Conservation (phyloP, 2,113 vertebrate species). For the Pygoscelis antarcticus region DNA sequence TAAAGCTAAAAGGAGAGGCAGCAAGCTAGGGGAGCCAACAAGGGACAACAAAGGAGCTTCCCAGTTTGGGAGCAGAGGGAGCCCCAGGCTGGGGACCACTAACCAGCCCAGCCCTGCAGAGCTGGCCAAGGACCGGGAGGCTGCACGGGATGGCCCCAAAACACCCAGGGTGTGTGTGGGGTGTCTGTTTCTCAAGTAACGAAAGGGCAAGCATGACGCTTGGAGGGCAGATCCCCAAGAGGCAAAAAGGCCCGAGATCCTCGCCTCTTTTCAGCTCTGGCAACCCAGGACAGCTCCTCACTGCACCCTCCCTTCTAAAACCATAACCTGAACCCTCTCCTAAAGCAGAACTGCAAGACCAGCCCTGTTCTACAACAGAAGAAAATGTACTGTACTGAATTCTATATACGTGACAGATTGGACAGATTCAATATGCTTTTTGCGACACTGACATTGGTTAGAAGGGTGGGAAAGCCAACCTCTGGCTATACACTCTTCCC, state of each 20-base stretch:
- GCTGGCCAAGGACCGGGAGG: background rate
- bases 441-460: background rate
- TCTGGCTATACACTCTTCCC: background rate
- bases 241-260: fast-evolving
- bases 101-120: background rate
- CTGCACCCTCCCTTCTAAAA: fast-evolving
- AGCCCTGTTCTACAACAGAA: background rate
- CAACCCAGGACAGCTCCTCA: background rate
- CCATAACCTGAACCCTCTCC: background rate
- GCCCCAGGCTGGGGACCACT: background rate
- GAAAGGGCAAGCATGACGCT: background rate
- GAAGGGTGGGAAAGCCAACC: background rate
- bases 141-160: background rate
- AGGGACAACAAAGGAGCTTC: background rate
- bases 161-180: background rate
- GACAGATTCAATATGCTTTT: background rate
- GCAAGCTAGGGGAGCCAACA: background rate
- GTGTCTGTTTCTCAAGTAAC: background rate
- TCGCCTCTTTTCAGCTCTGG: background rate
- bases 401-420: fast-evolving
- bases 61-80: background rate
- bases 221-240: background rate
- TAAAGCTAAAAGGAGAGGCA: background rate
- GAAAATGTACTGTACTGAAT: background rate
- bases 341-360: background rate